Conservation (phyloP, 1,140 invertebrate genomes). For the Gerris buenoi region DNA sequence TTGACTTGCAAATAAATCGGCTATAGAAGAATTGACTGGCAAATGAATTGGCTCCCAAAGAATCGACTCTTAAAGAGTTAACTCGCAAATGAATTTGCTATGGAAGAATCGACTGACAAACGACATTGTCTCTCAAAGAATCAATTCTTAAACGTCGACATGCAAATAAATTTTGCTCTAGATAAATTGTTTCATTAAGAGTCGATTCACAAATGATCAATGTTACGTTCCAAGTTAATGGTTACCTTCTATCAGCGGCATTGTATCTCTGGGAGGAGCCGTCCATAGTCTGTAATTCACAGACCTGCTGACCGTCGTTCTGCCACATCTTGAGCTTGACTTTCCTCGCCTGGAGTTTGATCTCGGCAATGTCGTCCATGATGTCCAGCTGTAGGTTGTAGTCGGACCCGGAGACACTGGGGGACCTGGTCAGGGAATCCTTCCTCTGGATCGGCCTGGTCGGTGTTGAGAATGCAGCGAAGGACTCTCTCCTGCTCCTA, state of each 20-base stretch:
- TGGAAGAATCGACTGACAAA: no score
- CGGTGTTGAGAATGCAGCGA: conserved; percentile 47
- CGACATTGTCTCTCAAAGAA: no score
- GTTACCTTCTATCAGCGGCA: neutral
- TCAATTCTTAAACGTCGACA: no score
- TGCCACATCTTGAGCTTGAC: conserved; percentile 68
- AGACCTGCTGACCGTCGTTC: conserved; percentile 54
- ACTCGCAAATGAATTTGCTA: no score
- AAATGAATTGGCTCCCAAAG: no score
- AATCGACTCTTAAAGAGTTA: no score
- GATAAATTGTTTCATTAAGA: no score
- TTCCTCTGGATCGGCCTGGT: conserved; percentile 13
- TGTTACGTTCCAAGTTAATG: no score
- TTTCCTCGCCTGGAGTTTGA: conserved; percentile 55
- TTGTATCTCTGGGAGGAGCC: conserved; percentile 29
- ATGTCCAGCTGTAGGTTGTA: conserved; percentile 70
- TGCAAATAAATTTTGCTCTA: no score
- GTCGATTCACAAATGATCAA: no score
- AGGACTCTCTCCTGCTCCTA: conserved; percentile 56
- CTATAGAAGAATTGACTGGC: no score
- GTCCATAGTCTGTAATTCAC: conserved; percentile 59
- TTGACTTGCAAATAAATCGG: no score
- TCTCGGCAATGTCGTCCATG: conserved; percentile 61
- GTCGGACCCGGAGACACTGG: conserved; percentile 53
- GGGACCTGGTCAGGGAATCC: conserved; percentile 33